Base-by-base conservation (phyloP, 2,888 invertebrate genomes). In the Synanthedon tipuliformis region DNA sequence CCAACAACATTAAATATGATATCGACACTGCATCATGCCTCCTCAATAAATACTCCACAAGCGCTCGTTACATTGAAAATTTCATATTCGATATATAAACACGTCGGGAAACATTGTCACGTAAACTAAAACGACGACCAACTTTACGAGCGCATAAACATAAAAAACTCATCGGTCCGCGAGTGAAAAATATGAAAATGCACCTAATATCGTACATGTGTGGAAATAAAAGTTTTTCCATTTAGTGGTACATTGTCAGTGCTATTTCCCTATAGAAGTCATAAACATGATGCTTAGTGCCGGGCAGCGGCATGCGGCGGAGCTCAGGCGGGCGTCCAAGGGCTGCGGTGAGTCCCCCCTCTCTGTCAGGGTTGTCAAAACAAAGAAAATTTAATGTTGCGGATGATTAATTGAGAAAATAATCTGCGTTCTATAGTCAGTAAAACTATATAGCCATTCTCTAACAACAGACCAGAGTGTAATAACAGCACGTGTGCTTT, bases 241-340 rank as follows among this genome's bases (percentile, higher is more conserved):
- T 84, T 80, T 78, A 80, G 71, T 68, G 69, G 67, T 69, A 77
- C 75, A 75, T 70, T 67, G 77, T 64, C 65, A 65, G 64, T 65
- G 65, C 75, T 84, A 86, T 86, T 86, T 86, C 85, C 86, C 85
- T 83, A 84, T 81, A 84, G 86, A 79, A 84, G 81, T 81, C 81
- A 78, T 86, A 86, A 85, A 85, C 79, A 83, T 71, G 67, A 65
- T 65, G 73, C 74, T 80, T 73, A 75, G 71, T 54, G 52, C 51
- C 45, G 51, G 52, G 45, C 55, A 51, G 50, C 48, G 50, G 51
- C 53, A 54, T 53, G 52, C 68, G 69, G 70, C 61, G 7, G 34
- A 34, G 34, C 34, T 34, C 34, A 34, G 5, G 23, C 23, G 23
- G 23, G 13, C 41, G 13, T n/a, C n/a, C 12, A n/a, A 41, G 41